Evolutionary conservation across 2,797 vertebrate species (phyloP).

Genomic region (Dallia pectoralis): DNA sequence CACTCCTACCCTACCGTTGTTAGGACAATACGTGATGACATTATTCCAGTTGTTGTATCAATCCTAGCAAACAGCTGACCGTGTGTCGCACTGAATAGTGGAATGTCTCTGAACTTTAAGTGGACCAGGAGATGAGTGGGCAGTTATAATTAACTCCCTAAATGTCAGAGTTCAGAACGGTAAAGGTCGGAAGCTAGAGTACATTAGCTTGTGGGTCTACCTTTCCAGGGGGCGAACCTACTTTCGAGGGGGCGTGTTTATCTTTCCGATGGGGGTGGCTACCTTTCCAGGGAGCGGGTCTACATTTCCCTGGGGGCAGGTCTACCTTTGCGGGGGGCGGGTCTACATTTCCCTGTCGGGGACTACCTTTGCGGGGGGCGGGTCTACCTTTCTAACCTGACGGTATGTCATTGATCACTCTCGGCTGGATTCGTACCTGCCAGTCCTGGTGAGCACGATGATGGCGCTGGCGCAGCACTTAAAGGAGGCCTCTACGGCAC

Average conservation of each 20-base stretch:
- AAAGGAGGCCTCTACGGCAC: constrained; percentile 96
- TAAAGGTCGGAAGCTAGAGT: constrained; percentile 60
- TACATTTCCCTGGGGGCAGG: constrained; percentile 44
- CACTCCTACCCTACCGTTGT: too few relatives aligned
- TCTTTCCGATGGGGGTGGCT: too few relatives aligned
- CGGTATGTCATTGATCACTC: background rate
- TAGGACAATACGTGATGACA: too few relatives aligned
- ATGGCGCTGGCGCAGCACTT: constrained; percentile 97
- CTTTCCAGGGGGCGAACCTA: too few relatives aligned
- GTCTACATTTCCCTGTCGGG: too few relatives aligned
- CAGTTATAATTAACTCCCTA: constrained; percentile 77
- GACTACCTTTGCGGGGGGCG: too few relatives aligned
- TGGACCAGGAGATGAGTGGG: constrained; percentile 46
- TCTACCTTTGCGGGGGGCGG: too few relatives aligned
- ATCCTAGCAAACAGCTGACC: background rate
- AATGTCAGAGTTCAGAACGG: constrained; percentile 77
- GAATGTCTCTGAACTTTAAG: background rate
- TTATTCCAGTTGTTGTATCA: too few relatives aligned
- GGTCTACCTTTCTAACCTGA: too few relatives aligned
- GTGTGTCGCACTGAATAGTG: background rate
- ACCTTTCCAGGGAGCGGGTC: constrained; percentile 27
- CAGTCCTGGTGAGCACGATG: constrained; percentile 95
- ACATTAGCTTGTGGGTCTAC: constrained; percentile 37
- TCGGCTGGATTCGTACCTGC: constrained; percentile 78
- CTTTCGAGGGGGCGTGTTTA: too few relatives aligned